Base-by-base conservation (phyloP, 1,140 invertebrate species). In the Macrostomum lignano region DNA sequence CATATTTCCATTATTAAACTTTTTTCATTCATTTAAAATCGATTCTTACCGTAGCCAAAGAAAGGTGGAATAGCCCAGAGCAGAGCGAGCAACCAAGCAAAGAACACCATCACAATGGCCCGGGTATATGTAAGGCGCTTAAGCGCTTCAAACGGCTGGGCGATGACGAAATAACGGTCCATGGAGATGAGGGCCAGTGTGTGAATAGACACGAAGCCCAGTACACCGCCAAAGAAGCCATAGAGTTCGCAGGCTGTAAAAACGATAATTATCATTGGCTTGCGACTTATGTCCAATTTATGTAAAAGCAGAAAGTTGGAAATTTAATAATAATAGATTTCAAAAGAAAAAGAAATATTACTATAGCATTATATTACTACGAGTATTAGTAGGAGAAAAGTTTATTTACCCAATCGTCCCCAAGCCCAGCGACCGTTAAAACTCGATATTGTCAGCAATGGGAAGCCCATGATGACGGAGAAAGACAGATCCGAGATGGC, bases 101-200 rank as follows among this genome's bases (percentile, higher is more conserved):
- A 48, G 1, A 72, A 25, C 35, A 76, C 68, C 43, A 68, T 62
- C 1, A 71, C 35, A 14, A 73, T 48, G 7, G 73, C 71, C 30
- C 62, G 61, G 15, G 66, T 68, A 30, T 65, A 67, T 5, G 68
- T 72, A 42, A 77, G 65, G 22, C 36, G 28, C 9, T 36, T 40
- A 9, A 42, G 36, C 0, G 43, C 42, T 10, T 49, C 47, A 6
- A 58, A 40, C 1, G 61, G 60, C 25, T 51, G 46, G 2, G 75
- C 72, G 42, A 79, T 78, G 25, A 77, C 73, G 42, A 73, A 73
- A 58, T 76, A 78, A 36, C 74, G 59, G 47, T 78, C 74, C 35
- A 73, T 61, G 28, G 73, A 69, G 37, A 78, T 76, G 46, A 72
- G 63, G 0, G 69, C 69, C 69, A 77, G 72, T 2, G 71, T 67